A percentile compares a stretch with the other conserved stretches of the same genome.
phyloP scores from a whole-genome alignment of 2,888 invertebrate genomes.

The Polietes domitor region DNA sequence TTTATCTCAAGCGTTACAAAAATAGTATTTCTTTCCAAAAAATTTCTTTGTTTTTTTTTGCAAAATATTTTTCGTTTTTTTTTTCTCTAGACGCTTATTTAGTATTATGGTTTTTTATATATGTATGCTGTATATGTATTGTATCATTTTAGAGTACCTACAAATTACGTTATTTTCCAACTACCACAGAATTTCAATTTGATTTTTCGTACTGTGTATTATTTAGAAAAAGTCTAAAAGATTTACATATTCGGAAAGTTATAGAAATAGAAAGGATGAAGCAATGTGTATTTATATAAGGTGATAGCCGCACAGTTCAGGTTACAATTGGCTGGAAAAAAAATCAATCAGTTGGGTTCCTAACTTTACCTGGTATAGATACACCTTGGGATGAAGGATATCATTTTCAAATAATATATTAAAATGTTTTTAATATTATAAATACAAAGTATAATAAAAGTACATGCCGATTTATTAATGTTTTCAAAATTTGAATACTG shows the following conservation, averaged over 20 bases:
- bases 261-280: too few species aligned
- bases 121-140: constrained; percentile 27
- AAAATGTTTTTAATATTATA: too few species aligned
- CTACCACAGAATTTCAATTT: constrained; percentile 34
- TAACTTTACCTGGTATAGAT: too few species aligned
- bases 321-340: too few species aligned
- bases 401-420: too few species aligned
- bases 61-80: constrained; percentile 49
- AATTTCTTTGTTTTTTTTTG: constrained; percentile 36
- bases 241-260: background rate
- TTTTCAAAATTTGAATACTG: too few species aligned
- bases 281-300: too few species aligned
- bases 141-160: constrained; percentile 9
- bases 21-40: constrained; percentile 61
- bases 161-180: background rate
- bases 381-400: too few species aligned
- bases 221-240: background rate
- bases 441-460: too few species aligned
- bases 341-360: too few species aligned
- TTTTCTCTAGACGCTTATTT: constrained; percentile 40
- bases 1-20: constrained; percentile 62
- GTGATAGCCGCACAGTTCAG: too few species aligned
- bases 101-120: constrained; percentile 35
- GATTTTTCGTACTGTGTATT: constrained; percentile 14
- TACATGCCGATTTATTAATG: too few species aligned